These are phyloP conservation scores for Mergus octosetaceus DNA, from an alignment of 2,797 vertebrate species.

Conservation along the genomic window DNA sequence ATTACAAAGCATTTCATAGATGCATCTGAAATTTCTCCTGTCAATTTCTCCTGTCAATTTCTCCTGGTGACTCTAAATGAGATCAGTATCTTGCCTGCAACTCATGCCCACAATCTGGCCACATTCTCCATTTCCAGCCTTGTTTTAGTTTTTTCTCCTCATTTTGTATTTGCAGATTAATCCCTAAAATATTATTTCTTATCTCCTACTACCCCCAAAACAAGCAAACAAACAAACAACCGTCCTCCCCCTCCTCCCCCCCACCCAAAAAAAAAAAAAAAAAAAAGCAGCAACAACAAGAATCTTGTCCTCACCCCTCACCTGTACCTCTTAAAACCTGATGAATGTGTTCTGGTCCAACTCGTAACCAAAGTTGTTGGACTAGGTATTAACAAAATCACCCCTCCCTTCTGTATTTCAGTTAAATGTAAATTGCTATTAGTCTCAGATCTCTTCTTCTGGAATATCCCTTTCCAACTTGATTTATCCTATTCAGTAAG, in stretches of 20 bases:
- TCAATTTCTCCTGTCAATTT: background rate
- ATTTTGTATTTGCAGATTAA: background rate
- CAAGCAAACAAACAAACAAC: background rate
- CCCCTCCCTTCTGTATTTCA: background rate
- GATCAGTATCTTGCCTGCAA: background rate
- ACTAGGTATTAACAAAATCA: background rate
- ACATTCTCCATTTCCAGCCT: background rate
- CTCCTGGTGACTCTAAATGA: background rate
- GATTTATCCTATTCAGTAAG: background rate
- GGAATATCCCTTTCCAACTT: background rate
- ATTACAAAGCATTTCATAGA: background rate
- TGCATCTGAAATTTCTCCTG: background rate
- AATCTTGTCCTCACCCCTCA: background rate
- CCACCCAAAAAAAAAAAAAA: too few relatives aligned
- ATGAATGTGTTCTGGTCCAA: background rate
- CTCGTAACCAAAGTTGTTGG: background rate
- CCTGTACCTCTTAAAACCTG: background rate
- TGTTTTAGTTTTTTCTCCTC: background rate
- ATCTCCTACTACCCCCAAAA: background rate
- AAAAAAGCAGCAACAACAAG: background rate
- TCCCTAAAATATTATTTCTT: background rate
- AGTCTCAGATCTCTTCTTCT: background rate
- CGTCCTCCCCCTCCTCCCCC: accelerated
- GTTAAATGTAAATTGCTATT: background rate
- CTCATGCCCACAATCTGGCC: background rate